Conservation (phyloP, 1,140 invertebrate species). For the Conus ventricosus region DNA sequence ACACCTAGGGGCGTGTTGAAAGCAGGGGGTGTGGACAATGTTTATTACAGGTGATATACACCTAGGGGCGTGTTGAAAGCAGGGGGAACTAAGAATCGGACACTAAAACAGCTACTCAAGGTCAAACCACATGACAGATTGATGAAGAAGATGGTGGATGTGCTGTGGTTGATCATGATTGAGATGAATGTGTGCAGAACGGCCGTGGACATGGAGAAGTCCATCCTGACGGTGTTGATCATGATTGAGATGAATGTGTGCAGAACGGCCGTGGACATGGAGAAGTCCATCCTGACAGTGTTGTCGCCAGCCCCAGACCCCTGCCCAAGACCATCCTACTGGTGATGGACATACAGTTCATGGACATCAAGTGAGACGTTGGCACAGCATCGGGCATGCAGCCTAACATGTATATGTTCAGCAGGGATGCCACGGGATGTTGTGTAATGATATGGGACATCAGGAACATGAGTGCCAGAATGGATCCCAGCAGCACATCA, state of each 20-base stretch:
- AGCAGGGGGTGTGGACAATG: too few relatives aligned
- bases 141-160: too few relatives aligned
- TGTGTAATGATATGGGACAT: too few relatives aligned
- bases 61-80: too few relatives aligned
- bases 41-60: too few relatives aligned
- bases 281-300: slow-evolving; percentile 89
- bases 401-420: background rate
- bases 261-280: slow-evolving; percentile 92
- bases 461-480: background rate
- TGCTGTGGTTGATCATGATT: too few relatives aligned
- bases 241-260: too few relatives aligned
- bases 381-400: background rate
- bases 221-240: slow-evolving; percentile 87
- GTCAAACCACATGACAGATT: too few relatives aligned
- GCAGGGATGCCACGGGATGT: background rate
- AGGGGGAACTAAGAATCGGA: too few relatives aligned
- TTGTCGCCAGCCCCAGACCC: slow-evolving; percentile 92
- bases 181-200: slow-evolving; percentile 79
- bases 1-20: too few relatives aligned
- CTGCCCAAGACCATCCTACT: slow-evolving; percentile 83
- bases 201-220: slow-evolving; percentile 90
- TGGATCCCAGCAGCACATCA: background rate
- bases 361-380: slow-evolving; percentile 69
- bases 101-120: too few relatives aligned
- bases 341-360: slow-evolving; percentile 72